phyloP scores from a whole-genome alignment of 2,888 invertebrate species.

The Microctonus aethiopoides region DNA sequence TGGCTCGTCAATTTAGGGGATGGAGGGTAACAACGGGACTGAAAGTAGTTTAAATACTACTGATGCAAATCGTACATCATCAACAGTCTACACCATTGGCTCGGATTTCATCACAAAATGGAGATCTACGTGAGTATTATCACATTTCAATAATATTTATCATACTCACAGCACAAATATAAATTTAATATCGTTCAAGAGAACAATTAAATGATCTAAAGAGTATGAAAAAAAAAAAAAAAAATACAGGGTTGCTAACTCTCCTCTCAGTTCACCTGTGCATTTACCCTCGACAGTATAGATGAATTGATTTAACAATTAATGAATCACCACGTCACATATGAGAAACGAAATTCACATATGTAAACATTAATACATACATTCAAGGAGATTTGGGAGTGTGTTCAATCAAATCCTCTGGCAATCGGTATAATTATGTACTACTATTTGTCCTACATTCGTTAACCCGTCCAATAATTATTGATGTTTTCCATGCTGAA shows the following conservation, averaged over 20 bases:
- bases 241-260: not conserved
- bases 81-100: constrained; percentile 81
- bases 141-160: not conserved
- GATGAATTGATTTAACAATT: not conserved
- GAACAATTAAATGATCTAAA: too few species aligned
- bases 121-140: constrained; percentile 69
- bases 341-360: not conserved
- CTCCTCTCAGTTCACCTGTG: not conserved
- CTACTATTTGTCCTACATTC: not conserved
- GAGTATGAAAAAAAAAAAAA: too few species aligned
- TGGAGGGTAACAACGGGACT: constrained; percentile 59
- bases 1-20: constrained; percentile 46
- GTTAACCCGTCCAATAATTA: not conserved
- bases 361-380: not conserved
- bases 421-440: constrained; percentile 15
- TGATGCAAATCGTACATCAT: constrained; percentile 74
- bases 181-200: too few species aligned
- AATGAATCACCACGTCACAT: not conserved
- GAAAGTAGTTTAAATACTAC: constrained; percentile 63
- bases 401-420: not conserved
- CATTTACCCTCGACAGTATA: not conserved
- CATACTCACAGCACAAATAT: too few species aligned
- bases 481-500: not conserved
- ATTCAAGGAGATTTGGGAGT: not conserved
- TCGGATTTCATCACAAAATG: constrained; percentile 83